phyloP scores from a whole-genome alignment of 1,140 invertebrate genomes.

The Drosophila murphyi region DNA sequence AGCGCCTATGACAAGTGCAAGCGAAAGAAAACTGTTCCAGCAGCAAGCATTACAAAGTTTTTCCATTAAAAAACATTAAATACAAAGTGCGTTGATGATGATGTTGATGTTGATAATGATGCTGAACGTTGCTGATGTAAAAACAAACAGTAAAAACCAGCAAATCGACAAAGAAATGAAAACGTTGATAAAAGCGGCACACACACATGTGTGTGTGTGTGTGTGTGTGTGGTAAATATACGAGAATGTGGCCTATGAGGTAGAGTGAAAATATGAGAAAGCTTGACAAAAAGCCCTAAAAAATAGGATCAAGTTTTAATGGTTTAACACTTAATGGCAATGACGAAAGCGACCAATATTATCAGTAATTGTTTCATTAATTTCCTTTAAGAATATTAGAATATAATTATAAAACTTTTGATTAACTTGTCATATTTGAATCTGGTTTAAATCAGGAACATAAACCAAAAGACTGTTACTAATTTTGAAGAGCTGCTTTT shows the following conservation, averaged over 20 bases:
- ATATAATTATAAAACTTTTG: too few relatives aligned
- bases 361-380: too few relatives aligned
- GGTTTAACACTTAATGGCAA: not conserved
- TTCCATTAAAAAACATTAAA: constrained; percentile 68
- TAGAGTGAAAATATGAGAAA: constrained; percentile 10
- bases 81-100: constrained; percentile 57
- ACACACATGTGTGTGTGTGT: constrained; percentile 10
- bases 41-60: constrained; percentile 58
- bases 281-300: constrained; percentile 19
- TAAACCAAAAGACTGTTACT: too few relatives aligned
- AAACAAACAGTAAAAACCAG: constrained; percentile 55
- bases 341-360: not conserved
- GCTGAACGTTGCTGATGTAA: constrained; percentile 20
- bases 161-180: constrained; percentile 27
- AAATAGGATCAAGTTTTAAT: constrained; percentile 32
- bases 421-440: too few relatives aligned
- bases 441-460: too few relatives aligned
- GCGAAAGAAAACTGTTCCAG: constrained; percentile 47
- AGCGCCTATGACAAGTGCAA: constrained; percentile 59
- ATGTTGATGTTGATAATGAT: constrained; percentile 27
- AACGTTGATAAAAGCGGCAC: constrained; percentile 29
- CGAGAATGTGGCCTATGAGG: constrained; percentile 21
- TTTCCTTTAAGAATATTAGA: too few relatives aligned
- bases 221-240: not conserved
- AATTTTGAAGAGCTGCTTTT: too few relatives aligned